Percentiles rank a stretch among this genome's conserved stretches.
Conservation (phyloP, 2,888 invertebrate species). For the Andrena praecox region DNA sequence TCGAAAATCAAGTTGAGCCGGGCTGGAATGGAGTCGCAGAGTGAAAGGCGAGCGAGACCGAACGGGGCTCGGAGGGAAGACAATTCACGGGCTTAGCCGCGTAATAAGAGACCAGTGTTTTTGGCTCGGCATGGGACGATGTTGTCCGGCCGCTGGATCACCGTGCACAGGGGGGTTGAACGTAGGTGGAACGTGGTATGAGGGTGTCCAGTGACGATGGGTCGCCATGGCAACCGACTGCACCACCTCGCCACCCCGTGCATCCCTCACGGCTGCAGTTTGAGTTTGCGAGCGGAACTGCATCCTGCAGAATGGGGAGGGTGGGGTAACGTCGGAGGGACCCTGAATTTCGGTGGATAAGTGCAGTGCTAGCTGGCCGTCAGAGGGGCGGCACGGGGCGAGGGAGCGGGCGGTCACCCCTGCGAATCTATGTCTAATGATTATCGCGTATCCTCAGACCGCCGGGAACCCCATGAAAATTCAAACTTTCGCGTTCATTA, state of each 20-base stretch:
- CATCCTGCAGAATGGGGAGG: slow-evolving; percentile 70
- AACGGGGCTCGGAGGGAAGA: slow-evolving; percentile 72
- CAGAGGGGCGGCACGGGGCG: slow-evolving; percentile 59
- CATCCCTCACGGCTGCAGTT: slow-evolving; percentile 82
- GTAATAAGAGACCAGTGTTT: slow-evolving; percentile 83
- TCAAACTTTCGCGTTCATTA: slow-evolving; percentile 64
- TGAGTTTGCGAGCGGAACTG: slow-evolving; percentile 79
- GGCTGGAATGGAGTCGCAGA: slow-evolving; percentile 36
- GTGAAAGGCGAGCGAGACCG: slow-evolving; percentile 46
- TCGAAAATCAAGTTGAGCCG: slow-evolving; percentile 48
- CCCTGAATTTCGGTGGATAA: slow-evolving; percentile 81
- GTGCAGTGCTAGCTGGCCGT: slow-evolving; percentile 67
- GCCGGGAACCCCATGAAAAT: slow-evolving; percentile 58
- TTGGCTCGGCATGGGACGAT: slow-evolving; percentile 80
- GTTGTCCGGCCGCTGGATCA: slow-evolving; percentile 83
- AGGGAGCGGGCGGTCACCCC: slow-evolving; percentile 77
- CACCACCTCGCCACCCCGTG: slow-evolving; percentile 80
- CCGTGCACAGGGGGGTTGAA: slow-evolving; percentile 75
- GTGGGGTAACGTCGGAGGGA: slow-evolving; percentile 66
- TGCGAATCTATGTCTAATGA: slow-evolving; percentile 80
- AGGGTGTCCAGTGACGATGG: slow-evolving; percentile 84
- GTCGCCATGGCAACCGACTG: slow-evolving; percentile 83
- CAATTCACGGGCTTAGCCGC: slow-evolving; percentile 81
- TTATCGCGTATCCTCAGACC: slow-evolving; percentile 71
- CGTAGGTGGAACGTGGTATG: slow-evolving; percentile 71